These are phyloP conservation scores for Sialia sialis DNA, from an alignment of 2,113 vertebrate genomes.

Conservation along the genomic window DNA sequence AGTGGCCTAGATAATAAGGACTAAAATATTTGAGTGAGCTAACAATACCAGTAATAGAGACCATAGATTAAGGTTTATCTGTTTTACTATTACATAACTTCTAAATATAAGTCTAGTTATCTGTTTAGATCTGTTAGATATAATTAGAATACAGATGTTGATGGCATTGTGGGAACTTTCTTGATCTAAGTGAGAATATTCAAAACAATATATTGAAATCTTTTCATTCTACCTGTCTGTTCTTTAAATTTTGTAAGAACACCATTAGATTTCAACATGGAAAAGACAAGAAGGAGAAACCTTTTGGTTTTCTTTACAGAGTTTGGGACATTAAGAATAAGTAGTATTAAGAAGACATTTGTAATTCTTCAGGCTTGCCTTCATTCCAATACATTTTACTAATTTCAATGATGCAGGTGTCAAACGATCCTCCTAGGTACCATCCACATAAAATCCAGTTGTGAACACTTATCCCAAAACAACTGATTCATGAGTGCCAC, in stretches of 20 bases:
- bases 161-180: background rate
- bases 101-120: background rate
- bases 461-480: background rate
- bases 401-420: background rate
- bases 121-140: background rate
- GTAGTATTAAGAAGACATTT: background rate
- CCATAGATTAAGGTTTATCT: background rate
- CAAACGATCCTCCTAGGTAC: background rate
- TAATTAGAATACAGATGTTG: background rate
- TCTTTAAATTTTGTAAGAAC: background rate
- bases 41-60: background rate
- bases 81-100: background rate
- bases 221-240: background rate
- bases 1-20: background rate
- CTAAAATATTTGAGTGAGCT: background rate
- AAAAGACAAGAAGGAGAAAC: background rate
- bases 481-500: background rate
- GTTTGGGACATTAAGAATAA: background rate
- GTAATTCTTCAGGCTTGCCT: background rate
- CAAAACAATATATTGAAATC: background rate
- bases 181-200: background rate
- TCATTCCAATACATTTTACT: background rate
- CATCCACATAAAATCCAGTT: background rate
- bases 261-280: background rate
- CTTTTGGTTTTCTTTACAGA: background rate